Conservation (phyloP, 1,140 invertebrate species). For the Chrysomallon squamiferum region DNA sequence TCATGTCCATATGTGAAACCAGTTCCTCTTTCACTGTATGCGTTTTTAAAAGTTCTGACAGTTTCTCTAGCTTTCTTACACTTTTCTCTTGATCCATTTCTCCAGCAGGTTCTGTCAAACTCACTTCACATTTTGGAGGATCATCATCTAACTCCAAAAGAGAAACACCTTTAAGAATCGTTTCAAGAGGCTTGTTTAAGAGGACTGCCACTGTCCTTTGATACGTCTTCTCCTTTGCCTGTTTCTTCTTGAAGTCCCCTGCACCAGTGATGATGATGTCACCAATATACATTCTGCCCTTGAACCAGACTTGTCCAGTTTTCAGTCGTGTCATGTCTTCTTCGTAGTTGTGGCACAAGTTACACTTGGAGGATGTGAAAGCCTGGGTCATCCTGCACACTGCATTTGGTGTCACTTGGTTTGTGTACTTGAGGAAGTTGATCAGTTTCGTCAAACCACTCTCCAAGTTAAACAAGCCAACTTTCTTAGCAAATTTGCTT, state of each 20-base stretch:
- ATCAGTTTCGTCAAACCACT: constrained; percentile 20
- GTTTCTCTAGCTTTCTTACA: constrained; percentile 15
- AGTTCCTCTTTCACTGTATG: constrained; percentile 24
- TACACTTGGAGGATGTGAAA: constrained; percentile 27
- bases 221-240: constrained; percentile 28
- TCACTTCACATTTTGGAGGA: neutral
- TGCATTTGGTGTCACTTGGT: constrained; percentile 25
- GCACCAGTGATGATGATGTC: constrained; percentile 19
- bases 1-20: constrained; percentile 31
- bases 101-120: neutral
- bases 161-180: constrained; percentile 19
- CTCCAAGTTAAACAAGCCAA: constrained; percentile 4
- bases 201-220: constrained; percentile 24
- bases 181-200: constrained; percentile 18
- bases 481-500: constrained; percentile 10
- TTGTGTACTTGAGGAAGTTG: constrained; percentile 17
- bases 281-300: constrained; percentile 18
- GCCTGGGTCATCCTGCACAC: constrained; percentile 38
- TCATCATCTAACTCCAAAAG: constrained; percentile 18
- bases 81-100: constrained; percentile 5
- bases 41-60: constrained; percentile 20
- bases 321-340: constrained; percentile 21
- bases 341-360: constrained; percentile 30
- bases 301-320: constrained; percentile 21
- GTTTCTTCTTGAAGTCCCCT: constrained; percentile 24